Conservation (phyloP, 2,797 vertebrate genomes). For the Gouania willdenowi region DNA sequence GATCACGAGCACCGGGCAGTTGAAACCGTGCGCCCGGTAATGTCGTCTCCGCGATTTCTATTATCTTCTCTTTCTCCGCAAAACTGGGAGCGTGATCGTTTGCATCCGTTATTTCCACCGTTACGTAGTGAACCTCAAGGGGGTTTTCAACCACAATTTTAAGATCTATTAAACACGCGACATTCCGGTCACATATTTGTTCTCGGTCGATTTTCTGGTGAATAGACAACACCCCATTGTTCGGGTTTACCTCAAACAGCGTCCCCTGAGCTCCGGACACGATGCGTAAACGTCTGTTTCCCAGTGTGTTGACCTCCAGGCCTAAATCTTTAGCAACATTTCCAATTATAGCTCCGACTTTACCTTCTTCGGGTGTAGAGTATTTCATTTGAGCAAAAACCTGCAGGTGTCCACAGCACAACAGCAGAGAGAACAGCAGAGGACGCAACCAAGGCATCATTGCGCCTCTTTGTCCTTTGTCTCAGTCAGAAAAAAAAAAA, state of each 20-base stretch:
- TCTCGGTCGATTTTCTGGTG: slow-evolving; percentile 47
- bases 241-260: slow-evolving; percentile 75
- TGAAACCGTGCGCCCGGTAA: slow-evolving; percentile 64
- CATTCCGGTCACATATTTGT: slow-evolving; percentile 41
- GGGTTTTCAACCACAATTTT: slow-evolving; percentile 75
- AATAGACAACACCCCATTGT: slow-evolving; percentile 73
- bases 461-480: slow-evolving; percentile 15
- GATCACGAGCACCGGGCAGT: slow-evolving; percentile 70
- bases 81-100: slow-evolving; percentile 64
- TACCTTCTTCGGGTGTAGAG: slow-evolving; percentile 64
- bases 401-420: slow-evolving; percentile 5
- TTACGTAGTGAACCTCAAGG: slow-evolving; percentile 73
- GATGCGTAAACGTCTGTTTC: slow-evolving; percentile 67
- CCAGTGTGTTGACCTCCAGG: slow-evolving; percentile 61
- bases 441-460: slow-evolving; percentile 12
- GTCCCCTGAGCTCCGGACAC: slow-evolving; percentile 58
- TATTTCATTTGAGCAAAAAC: slow-evolving; percentile 66
- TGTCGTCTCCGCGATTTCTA: slow-evolving; percentile 70
- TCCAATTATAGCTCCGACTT: slow-evolving; percentile 66
- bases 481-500: no score
- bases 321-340: slow-evolving; percentile 75
- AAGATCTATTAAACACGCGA: slow-evolving; percentile 62
- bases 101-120: slow-evolving; percentile 64
- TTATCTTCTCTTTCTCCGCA: slow-evolving; percentile 34
- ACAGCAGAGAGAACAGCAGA: slow-evolving; percentile 23